A percentile compares a stretch with the other conserved stretches of the same genome.
Conservation (phyloP, 2,797 vertebrate genomes). For the Tenualosa ilisha region DNA sequence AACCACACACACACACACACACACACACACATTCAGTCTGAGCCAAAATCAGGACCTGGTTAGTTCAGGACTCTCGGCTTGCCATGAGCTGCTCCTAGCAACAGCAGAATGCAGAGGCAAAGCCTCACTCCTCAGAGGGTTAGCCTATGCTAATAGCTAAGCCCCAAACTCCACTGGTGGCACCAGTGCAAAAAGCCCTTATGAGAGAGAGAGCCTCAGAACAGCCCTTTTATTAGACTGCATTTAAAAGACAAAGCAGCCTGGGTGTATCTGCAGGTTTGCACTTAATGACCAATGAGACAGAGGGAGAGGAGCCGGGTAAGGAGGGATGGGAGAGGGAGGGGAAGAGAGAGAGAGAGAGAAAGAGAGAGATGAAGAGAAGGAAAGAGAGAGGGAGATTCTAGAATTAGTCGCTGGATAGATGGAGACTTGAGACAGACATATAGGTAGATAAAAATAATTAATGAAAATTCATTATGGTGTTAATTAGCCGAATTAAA, state of each 20-base stretch:
- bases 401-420: background rate
- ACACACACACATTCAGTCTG: background rate
- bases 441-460: constrained; percentile 17
- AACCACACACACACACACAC: constrained; percentile 4
- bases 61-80: background rate
- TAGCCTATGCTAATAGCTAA: background rate
- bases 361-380: background rate
- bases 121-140: background rate
- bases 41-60: background rate
- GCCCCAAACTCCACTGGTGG: background rate
- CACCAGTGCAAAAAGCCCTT: background rate
- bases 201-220: background rate
- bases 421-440: constrained; percentile 17
- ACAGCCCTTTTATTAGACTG: background rate
- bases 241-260: background rate
- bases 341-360: constrained; percentile 19
- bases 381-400: background rate
- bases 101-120: no score
- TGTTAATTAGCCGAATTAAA: constrained; percentile 30
- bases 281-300: constrained; percentile 7
- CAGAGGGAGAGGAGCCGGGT: constrained; percentile 26
- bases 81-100: background rate
- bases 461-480: constrained; percentile 21
- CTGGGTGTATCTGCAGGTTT: background rate
- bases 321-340: constrained; percentile 36